Conservation (phyloP, 2,888 invertebrate genomes). For the Neria commutata region DNA sequence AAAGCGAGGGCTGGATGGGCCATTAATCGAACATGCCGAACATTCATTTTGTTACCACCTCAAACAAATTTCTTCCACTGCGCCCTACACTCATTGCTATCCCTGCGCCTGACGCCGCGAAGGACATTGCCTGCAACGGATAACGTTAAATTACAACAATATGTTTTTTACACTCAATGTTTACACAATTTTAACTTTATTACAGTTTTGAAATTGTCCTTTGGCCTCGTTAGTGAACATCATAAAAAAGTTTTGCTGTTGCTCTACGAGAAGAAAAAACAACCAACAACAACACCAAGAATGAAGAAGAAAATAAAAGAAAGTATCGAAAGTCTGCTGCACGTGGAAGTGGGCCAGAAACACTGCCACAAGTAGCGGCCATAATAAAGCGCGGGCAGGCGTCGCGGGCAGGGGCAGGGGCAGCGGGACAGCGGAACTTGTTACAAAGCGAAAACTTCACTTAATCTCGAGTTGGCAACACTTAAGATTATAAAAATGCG, state of each 20-base stretch:
- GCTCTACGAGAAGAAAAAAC: slow-evolving; percentile 20
- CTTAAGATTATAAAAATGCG: slow-evolving; percentile 41
- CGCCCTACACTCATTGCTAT: slow-evolving; percentile 1
- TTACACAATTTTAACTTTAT: slow-evolving; percentile 43
- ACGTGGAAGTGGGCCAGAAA: slow-evolving; percentile 17
- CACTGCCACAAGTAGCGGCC: slow-evolving; percentile 8
- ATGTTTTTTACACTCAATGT: slow-evolving; percentile 28
- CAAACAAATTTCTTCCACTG: neutral
- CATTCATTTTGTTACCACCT: neutral
- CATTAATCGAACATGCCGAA: no score
- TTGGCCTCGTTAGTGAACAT: slow-evolving; percentile 33
- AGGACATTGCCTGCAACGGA: slow-evolving; percentile 26
- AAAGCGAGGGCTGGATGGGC: no score
- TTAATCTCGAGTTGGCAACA: slow-evolving; percentile 44
- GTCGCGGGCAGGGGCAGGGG: slow-evolving; percentile 7
- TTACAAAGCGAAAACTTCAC: slow-evolving; percentile 39
- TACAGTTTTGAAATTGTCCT: slow-evolving; percentile 35
- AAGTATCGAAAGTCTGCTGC: slow-evolving; percentile 10
- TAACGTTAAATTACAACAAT: slow-evolving; percentile 36
- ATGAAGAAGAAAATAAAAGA: neutral
- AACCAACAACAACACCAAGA: slow-evolving; percentile 15
- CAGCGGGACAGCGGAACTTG: slow-evolving; percentile 21
- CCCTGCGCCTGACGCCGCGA: neutral
- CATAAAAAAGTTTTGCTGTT: slow-evolving; percentile 17
- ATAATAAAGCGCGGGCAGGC: neutral